Base-by-base conservation (phyloP, 2,113 vertebrate species). In the Ariopsis seemanni region DNA sequence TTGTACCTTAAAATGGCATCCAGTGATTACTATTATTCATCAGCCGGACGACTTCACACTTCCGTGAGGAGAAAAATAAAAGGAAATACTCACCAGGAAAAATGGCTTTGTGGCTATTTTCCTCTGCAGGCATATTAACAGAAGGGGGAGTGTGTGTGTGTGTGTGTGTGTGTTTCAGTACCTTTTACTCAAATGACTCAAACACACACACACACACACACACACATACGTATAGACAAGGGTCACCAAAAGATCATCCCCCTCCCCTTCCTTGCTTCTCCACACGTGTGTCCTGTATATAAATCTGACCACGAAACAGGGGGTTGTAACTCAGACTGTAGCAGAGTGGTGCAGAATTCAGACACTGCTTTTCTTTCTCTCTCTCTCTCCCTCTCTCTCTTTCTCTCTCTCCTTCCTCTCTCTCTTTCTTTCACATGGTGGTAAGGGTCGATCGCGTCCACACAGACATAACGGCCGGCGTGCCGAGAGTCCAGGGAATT, bases 241-340 rank as follows among this genome's bases (percentile, higher is more conserved):
- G 71, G 86, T 75, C 75, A 63, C 75, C 17, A 55, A 58, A 85
- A 74, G 60, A 86, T 67, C 55, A 55, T 22, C n/a, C 25, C 75
- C 67, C 63, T 12, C 80, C 80, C 92, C 93, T 91, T 92, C 93
- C 88, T 94, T 87, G 94, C 92, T 93, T 94, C 88, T 62, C 81
- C 58, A 85, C 94, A 93, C 96, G 97, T 96, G 96, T 97, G 96
- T 95, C 95, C 95, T 90, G 92, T 94, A 88, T 96, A 95, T 95
- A 95, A 94, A 75, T 95, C 94, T 97, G 97, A 95, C 95, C 11
- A 93, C 92, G 93, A 94, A 94, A 94, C 93, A 96, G 93, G 94
- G 95, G 90, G 85, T 94, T 93, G 93, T 87, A 94, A 93, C 91
- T 93, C 57, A 92, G 93, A 94, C 94, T 95, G 91, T 90, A 93